A percentile compares a stretch with the other conserved stretches of the same genome.
Evolutionary conservation across 2,888 invertebrate species (phyloP).

Genomic region (Melieria crassipennis): DNA sequence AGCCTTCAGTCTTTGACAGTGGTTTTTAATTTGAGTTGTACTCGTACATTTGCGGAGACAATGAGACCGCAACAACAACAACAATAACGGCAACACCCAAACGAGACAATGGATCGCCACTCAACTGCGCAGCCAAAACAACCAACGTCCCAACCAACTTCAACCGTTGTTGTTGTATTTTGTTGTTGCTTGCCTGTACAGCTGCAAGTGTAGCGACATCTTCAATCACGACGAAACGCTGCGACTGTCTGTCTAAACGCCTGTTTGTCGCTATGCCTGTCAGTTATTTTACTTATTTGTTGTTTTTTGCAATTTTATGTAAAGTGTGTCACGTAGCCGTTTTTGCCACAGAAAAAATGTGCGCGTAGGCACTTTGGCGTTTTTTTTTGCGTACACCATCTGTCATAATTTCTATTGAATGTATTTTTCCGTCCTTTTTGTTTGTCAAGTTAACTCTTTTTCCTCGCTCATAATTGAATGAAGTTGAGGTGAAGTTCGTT

Average conservation of each 20-base stretch:
- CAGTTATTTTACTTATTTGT: not conserved
- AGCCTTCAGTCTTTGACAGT: too few relatives aligned
- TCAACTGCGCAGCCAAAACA: too few relatives aligned
- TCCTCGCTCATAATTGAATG: not conserved
- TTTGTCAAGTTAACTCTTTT: not conserved
- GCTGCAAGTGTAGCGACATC: constrained; percentile 3
- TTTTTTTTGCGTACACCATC: constrained; percentile 40
- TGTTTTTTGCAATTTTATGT: constrained; percentile 29
- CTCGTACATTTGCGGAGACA: too few relatives aligned
- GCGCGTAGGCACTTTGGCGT: constrained; percentile 37
- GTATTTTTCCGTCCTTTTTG: constrained; percentile 31
- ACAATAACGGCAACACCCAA: too few relatives aligned
- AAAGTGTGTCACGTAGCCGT: constrained; percentile 53
- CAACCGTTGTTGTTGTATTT: constrained; percentile 6
- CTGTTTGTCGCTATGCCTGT: not conserved
- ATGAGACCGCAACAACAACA: too few relatives aligned
- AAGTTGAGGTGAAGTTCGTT: too few relatives aligned
- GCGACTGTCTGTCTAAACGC: not conserved
- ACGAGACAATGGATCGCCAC: too few relatives aligned
- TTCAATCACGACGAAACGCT: constrained; percentile 5
- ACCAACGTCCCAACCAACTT: too few relatives aligned
- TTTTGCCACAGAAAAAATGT: constrained; percentile 38
- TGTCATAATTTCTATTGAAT: constrained; percentile 50
- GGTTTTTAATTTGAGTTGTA: too few relatives aligned
- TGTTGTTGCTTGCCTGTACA: constrained; percentile 7